Evolutionary conservation across 2,888 invertebrate species (phyloP), one percentile per base, ranked within the genome.

Genomic region (Hipparchia sbordonii): DNA sequence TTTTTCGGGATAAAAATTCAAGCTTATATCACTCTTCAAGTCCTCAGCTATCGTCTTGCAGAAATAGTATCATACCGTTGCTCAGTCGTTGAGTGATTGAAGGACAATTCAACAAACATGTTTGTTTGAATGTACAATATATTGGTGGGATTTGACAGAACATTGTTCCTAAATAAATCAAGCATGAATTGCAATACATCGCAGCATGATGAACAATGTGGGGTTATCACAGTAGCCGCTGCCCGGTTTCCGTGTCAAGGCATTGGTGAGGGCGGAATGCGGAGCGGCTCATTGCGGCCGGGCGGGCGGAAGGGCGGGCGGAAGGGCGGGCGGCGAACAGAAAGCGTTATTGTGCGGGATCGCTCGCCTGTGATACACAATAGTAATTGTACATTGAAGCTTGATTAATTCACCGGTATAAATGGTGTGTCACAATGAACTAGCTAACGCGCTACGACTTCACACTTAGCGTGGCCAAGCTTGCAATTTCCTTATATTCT

Each of bases 381-480:
- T 59, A 13, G 59, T 59, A 2, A 59, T 59, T 59, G 59, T 59
- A 59, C 59, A 59, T 23, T 59, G 59, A 59, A 13, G 33, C 59
- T 56, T 59, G 33, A 57, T 57, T 57, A 6, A 57, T 8, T 6
- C 13, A 57, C 56, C 2, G 8, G 6, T 23, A 56, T 13, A n/a
- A 56, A 56, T 56, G 6, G 6, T 13, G n/a, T 7, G 6, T 56
- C 7, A 56, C n/a, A 48, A 48, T 48, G 8, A 48, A 56, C 13
- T 7, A 56, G 13, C 56, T 7, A 2, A 2, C 12, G 2, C 54
- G 46, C 5, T 6, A 6, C n/a, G 6, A n/a, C 13, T 56, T 56
- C 13, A 13, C 7, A 7, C 6, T 23, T 23, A 23, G 56, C 2
- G 13, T 56, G 13, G 54, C 1, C n/a, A 23, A 0, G 23, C 23